phyloP scores from a whole-genome alignment of 2,113 vertebrate genomes.

The Eclectus roratus region DNA sequence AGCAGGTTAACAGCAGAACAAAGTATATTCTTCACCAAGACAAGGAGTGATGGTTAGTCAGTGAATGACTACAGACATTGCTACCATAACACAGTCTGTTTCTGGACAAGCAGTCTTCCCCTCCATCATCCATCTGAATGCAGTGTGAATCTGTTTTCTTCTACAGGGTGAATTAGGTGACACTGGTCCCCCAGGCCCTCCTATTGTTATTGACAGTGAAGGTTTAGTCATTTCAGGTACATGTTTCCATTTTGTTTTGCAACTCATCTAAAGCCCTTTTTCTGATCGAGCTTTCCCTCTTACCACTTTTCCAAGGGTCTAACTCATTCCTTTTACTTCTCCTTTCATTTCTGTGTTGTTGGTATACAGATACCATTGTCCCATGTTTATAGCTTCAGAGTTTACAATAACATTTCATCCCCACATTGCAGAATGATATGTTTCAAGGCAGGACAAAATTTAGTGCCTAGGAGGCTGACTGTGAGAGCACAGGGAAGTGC shows the following conservation, averaged over 20 bases:
- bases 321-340: neutral
- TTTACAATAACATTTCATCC: neutral
- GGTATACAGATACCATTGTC: neutral
- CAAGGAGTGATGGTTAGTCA: neutral
- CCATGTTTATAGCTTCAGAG: neutral
- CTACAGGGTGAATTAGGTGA: slow-evolving; percentile 87
- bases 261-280: neutral
- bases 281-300: neutral
- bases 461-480: neutral
- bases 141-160: slow-evolving; percentile 9
- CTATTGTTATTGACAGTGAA: slow-evolving; percentile 31
- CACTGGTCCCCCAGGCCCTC: slow-evolving; percentile 79
- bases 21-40: neutral
- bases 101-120: neutral
- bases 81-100: neutral
- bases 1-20: neutral
- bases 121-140: neutral
- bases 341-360: neutral
- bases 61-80: neutral
- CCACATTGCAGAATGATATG: neutral
- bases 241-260: slow-evolving; percentile 26
- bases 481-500: accelerated
- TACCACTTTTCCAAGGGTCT: neutral
- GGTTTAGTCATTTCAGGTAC: slow-evolving; percentile 75
- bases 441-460: neutral